Conservation (phyloP, 2,113 vertebrate species). For the Festucalex cinctus region DNA sequence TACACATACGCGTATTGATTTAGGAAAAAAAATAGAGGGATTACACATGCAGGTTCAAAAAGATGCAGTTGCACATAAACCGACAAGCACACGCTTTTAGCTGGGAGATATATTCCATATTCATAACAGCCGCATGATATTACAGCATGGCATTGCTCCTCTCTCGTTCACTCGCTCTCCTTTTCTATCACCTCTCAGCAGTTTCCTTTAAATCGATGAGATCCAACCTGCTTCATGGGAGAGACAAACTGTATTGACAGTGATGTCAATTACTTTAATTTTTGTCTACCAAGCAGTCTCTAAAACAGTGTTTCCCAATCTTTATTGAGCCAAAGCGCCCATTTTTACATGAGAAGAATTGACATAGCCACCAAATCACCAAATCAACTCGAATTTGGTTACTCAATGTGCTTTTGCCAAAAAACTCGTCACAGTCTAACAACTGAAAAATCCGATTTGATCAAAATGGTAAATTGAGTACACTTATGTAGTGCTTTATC, state of each 20-base stretch:
- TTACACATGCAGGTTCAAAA: neutral
- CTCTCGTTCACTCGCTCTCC: neutral
- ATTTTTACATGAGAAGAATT: no score
- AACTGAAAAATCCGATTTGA: no score
- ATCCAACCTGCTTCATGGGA: conserved; percentile 24
- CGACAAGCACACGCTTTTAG: conserved; percentile 10
- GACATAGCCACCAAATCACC: no score
- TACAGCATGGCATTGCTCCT: conserved; percentile 44
- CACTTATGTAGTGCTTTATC: no score
- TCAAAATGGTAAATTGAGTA: no score
- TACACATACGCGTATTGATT: conserved; percentile 15
- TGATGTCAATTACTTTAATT: conserved; percentile 2
- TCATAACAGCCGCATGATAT: conserved; percentile 57
- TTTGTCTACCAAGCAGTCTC: no score
- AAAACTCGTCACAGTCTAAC: no score
- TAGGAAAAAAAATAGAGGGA: conserved; percentile 9
- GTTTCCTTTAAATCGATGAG: conserved; percentile 46
- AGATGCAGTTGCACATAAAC: conserved; percentile 1
- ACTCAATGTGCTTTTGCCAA: no score
- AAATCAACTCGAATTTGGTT: no score
- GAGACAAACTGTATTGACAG: conserved; percentile 26
- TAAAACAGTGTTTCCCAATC: no score
- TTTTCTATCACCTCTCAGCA: conserved; percentile 30
- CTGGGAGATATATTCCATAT: conserved; percentile 55
- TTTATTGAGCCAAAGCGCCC: no score